Conservation (phyloP, 2,888 invertebrate species). For the Erynnis tages region DNA sequence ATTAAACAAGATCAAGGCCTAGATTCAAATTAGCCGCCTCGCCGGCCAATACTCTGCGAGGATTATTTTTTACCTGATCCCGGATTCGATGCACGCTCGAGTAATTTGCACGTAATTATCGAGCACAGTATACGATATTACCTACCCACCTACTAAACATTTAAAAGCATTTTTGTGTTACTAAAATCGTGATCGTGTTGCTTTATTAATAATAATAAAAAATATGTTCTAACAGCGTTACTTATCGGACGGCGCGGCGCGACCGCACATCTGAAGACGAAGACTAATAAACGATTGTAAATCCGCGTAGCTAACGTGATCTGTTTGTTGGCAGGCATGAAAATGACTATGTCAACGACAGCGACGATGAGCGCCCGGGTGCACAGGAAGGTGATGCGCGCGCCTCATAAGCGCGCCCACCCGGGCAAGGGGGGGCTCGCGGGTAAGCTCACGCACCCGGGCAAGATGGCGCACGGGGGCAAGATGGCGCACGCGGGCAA, state of each 20-base stretch:
- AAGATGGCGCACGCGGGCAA: constrained; percentile 65
- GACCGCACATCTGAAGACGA: no score
- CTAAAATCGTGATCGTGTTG: constrained; percentile 1
- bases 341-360: constrained; percentile 88
- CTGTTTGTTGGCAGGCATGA: constrained; percentile 82
- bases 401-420: constrained; percentile 83
- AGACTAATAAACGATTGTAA: background rate
- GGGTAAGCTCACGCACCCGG: constrained; percentile 70
- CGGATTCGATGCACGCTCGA: constrained; percentile 2
- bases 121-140: background rate
- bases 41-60: background rate
- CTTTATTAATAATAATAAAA: background rate
- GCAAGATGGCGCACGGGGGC: constrained; percentile 74
- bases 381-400: constrained; percentile 85
- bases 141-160: background rate
- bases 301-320: constrained; percentile 39
- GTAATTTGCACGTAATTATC: background rate
- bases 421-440: constrained; percentile 69
- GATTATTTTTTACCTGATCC: constrained; percentile 11
- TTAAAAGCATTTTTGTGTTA: constrained; percentile 1
- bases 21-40: background rate
- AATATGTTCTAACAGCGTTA: no score
- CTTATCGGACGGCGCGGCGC: no score
- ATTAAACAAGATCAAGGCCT: constrained; percentile 22
- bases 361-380: constrained; percentile 85